Evolutionary conservation across 2,888 invertebrate genomes (phyloP), one percentile per base, ranked within the genome.

Genomic region (Tenthredo livida): DNA sequence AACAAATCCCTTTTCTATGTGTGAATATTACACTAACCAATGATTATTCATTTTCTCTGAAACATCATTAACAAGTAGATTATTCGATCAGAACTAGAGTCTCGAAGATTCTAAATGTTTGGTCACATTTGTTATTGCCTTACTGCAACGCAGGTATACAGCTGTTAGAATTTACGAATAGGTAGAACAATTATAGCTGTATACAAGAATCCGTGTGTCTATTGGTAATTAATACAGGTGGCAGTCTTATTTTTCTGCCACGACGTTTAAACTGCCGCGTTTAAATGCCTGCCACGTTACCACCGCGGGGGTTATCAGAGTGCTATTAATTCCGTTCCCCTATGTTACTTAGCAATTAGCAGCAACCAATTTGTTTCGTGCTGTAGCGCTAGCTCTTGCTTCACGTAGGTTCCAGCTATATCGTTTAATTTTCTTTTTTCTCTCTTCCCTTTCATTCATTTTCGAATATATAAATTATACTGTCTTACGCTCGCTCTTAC

Each of bases 341-440:
- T 33, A 58, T 58, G 61, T 61, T 80, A 61, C 80, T 80, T 61
- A 80, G 80, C 80, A 80, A 80, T 80, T 80, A 80, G 80, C 80
- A 40, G 61, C 37, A 61, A 80, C 80, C 80, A 80, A 80, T 80
- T 80, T 80, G 61, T 80, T 80, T 80, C 80, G 37, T 61, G 37
- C 58, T 17, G 15, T 40, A 61, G 17, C 29, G 7, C 50, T 9
- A 77, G 47, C 50, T 50, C 77, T 77, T 47, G 54, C 77, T 50
- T 77, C 54, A 7, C 47, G 67, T 67, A 67, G 67, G 33, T 67
- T 33, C 25, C 25, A 33, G 12, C 43, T 21, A 6, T 29, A 73
- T 21, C 73, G 12, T 21, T 17, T 17, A 3, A 29, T 50, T 10
- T 29, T 12, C 3, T 40, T 37, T 43, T 72, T 21, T 40, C 33